Evolutionary conservation across 2,113 vertebrate genomes (phyloP).

Genomic region (Oostethus manadensis): DNA sequence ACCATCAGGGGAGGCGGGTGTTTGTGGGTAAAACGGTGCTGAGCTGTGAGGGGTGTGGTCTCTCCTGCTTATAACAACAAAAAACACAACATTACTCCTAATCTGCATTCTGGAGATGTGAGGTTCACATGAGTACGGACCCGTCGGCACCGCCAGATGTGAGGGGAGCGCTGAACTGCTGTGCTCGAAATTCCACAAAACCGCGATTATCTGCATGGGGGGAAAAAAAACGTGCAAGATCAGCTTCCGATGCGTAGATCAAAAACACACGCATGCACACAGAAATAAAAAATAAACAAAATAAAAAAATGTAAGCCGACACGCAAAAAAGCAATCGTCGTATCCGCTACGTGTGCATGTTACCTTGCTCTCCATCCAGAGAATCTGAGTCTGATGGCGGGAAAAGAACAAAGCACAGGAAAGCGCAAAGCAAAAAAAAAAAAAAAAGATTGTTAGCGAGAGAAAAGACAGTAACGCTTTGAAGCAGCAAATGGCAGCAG

Average conservation of each 20-base stretch:
- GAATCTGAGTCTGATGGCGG: conserved; percentile 71
- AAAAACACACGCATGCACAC: not conserved
- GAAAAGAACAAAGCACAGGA: conserved; percentile 28
- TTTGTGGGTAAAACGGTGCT: conserved; percentile 43
- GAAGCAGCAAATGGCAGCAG: conserved; percentile 34
- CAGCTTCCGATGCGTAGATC: not conserved
- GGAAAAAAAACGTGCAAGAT: conserved; percentile 9
- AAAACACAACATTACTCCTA: not conserved
- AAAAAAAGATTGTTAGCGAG: not conserved
- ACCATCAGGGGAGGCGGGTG: conserved; percentile 67
- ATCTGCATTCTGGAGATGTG: not conserved
- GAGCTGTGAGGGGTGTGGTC: conserved; percentile 26
- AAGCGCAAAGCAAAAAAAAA: conserved; percentile 33
- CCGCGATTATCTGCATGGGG: conserved; percentile 34
- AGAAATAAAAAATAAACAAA: too few species aligned
- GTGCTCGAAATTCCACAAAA: conserved; percentile 63
- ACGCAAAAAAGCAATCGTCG: not conserved
- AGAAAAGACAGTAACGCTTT: not conserved
- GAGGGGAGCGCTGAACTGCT: conserved; percentile 63
- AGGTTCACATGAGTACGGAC: conserved; percentile 47
- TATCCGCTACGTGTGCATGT: not conserved
- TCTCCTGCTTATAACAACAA: conserved; percentile 62
- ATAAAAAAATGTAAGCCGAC: too few species aligned
- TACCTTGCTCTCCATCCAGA: conserved; percentile 76
- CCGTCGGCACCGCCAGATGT: conserved; percentile 81